A percentile compares a stretch with the other conserved stretches of the same genome.
Conservation (phyloP, 2,797 vertebrate genomes). For the Chelonia mydas region DNA sequence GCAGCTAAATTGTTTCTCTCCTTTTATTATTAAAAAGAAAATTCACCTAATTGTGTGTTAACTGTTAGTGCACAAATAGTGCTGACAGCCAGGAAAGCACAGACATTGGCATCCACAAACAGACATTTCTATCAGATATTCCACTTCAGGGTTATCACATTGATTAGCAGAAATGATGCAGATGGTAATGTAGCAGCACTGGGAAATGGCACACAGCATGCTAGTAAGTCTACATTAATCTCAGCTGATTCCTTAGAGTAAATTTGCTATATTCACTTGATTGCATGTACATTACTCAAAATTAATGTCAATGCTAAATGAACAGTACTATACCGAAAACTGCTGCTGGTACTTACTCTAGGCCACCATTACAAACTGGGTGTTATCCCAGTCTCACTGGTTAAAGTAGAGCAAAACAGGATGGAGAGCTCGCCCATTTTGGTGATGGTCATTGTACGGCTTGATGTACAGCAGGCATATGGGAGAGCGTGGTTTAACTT, state of each 20-base stretch:
- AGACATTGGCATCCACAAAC: conserved; percentile 11
- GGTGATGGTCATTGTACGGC: neutral
- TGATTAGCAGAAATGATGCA: conserved; percentile 1
- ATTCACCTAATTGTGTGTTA: neutral
- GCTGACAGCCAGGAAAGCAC: neutral
- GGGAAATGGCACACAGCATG: neutral
- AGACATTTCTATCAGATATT: neutral
- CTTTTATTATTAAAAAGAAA: neutral
- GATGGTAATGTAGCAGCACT: neutral
- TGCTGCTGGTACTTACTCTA: neutral
- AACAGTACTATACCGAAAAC: neutral
- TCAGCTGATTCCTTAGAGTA: neutral
- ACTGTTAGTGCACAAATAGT: neutral
- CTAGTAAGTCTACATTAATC: neutral
- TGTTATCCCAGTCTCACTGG: neutral
- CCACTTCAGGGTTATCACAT: conserved; percentile 26
- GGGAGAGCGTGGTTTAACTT: neutral
- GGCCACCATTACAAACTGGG: neutral
- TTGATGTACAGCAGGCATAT: neutral
- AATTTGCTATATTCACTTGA: neutral
- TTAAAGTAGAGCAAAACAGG: neutral
- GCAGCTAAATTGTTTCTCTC: conserved; percentile 9
- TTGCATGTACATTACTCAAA: neutral
- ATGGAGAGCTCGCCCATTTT: neutral
- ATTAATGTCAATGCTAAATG: neutral